phyloP scores from a whole-genome alignment of 64 coral and sea anemone species.

The Astreopora myriophthalma region DNA sequence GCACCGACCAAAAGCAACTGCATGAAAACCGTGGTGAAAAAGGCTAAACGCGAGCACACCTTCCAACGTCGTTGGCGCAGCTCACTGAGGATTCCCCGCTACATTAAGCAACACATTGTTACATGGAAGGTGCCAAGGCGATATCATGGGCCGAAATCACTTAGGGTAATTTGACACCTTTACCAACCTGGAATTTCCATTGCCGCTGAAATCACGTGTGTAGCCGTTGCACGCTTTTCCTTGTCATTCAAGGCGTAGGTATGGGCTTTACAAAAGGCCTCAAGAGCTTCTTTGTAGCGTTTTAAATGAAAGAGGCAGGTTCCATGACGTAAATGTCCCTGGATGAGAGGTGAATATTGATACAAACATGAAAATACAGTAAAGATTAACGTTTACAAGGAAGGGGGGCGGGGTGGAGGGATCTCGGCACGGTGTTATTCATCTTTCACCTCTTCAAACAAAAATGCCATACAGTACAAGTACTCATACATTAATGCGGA shows the following conservation, averaged over 20 bases:
- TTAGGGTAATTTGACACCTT: too few species aligned
- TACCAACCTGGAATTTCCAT: conserved; percentile 22
- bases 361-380: background rate
- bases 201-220: conserved; percentile 15
- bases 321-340: conserved; percentile 39
- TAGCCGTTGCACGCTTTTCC: background rate
- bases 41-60: too few species aligned
- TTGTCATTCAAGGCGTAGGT: background rate
- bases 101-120: background rate
- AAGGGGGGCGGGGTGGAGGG: too few species aligned
- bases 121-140: background rate
- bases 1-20: too few species aligned
- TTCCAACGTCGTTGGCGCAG: too few species aligned
- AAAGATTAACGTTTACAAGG: background rate
- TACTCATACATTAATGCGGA: too few species aligned
- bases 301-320: conserved; percentile 1
- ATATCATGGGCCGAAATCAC: background rate
- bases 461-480: too few species aligned
- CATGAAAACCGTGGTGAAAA: too few species aligned
- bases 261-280: conserved; percentile 32
- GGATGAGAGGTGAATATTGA: background rate
- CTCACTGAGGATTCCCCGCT: too few species aligned
- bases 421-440: too few species aligned
- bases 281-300: conserved; percentile 12
- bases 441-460: too few species aligned